Conservation (phyloP, 2,797 vertebrate genomes). For the Neostethus bicornis region DNA sequence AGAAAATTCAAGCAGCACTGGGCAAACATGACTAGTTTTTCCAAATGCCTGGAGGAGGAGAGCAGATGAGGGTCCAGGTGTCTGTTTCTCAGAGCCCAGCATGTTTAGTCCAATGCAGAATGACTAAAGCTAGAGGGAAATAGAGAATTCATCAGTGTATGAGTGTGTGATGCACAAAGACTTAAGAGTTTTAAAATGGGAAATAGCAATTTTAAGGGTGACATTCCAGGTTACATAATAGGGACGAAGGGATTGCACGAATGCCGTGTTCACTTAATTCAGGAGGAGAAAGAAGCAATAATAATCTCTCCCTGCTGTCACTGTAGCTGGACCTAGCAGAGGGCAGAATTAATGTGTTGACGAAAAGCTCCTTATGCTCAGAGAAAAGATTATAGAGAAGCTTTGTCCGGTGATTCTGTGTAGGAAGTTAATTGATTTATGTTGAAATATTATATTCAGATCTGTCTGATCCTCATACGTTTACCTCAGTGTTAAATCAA, state of each 20-base stretch:
- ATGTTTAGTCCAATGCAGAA: constrained; percentile 9
- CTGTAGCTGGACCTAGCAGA: constrained; percentile 60
- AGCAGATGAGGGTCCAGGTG: constrained; percentile 18
- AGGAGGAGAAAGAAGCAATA: constrained; percentile 27
- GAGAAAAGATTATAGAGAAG: constrained; percentile 77
- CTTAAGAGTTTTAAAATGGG: constrained; percentile 28
- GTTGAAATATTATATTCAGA: constrained; percentile 72
- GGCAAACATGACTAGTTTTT: constrained; percentile 35
- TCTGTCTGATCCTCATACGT: constrained; percentile 64
- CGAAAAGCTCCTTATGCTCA: constrained; percentile 80
- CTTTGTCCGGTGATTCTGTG: constrained; percentile 75
- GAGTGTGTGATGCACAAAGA: constrained; percentile 11
- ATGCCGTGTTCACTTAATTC: constrained; percentile 38
- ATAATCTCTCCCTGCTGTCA: constrained; percentile 55
- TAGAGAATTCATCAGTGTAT: constrained; percentile 15
- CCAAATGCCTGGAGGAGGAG: constrained; percentile 34
- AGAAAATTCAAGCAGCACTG: constrained; percentile 43
- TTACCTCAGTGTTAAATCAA: constrained; percentile 49
- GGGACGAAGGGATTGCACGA: constrained; percentile 33
- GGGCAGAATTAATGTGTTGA: constrained; percentile 77
- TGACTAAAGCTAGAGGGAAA: constrained; percentile 6
- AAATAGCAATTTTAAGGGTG: constrained; percentile 34
- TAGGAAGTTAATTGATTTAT: constrained; percentile 79
- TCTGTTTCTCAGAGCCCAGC: constrained; percentile 19
- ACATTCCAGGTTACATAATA: constrained; percentile 53